Percentiles rank a stretch among this genome's conserved stretches.
phyloP scores from a whole-genome alignment of 2,888 invertebrate genomes.

The Acanthosepion pharaonis region DNA sequence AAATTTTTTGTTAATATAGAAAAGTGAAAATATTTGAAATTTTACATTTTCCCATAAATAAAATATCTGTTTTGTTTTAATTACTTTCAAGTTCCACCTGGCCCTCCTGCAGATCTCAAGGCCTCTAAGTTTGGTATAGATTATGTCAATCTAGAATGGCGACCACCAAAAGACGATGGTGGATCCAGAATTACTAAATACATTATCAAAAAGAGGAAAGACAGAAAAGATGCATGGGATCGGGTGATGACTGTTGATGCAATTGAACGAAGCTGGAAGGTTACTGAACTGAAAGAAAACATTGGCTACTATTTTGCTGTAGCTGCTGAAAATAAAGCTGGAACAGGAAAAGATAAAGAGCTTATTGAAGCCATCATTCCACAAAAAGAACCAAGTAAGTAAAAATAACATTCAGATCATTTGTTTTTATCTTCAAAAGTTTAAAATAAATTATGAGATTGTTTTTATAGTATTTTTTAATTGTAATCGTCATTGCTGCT shows the following conservation, averaged over 20 bases:
- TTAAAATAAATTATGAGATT: background rate
- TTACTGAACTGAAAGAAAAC: conserved; percentile 61
- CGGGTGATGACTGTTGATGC: conserved; percentile 50
- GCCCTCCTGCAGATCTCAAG: conserved; percentile 50
- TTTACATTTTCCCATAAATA: background rate
- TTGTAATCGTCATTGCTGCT: background rate
- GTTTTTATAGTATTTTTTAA: background rate
- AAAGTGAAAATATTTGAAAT: background rate
- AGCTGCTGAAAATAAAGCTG: conserved; percentile 87
- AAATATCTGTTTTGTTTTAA: background rate
- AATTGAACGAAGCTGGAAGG: conserved; percentile 53
- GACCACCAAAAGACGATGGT: conserved; percentile 67
- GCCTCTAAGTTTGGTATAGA: conserved; percentile 48
- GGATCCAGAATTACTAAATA: conserved; percentile 60
- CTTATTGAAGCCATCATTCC: conserved; percentile 74
- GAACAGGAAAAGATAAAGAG: conserved; percentile 80
- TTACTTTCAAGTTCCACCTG: conserved; percentile 47
- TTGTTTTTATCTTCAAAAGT: background rate
- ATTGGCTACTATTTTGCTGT: conserved; percentile 86
- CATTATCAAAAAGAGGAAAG: conserved; percentile 54
- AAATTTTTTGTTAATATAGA: background rate
- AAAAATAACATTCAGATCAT: background rate
- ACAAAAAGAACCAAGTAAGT: conserved; percentile 62
- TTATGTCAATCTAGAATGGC: conserved; percentile 62
- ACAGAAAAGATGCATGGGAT: conserved; percentile 50